Conservation (phyloP, 1,140 invertebrate genomes). For the Habropoda laboriosa region DNA sequence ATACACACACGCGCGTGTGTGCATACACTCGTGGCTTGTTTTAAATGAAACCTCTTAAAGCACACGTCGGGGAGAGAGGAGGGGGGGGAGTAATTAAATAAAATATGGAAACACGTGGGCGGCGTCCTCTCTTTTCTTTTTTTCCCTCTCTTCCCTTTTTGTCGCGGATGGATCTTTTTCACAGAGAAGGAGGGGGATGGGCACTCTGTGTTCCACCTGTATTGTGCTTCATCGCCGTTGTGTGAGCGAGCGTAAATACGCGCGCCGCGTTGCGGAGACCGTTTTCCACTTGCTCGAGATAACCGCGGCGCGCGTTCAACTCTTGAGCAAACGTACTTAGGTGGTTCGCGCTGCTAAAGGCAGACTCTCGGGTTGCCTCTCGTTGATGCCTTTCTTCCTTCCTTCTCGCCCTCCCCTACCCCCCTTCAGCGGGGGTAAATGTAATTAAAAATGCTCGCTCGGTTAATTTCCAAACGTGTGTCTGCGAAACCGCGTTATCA, state of each 20-base stretch:
- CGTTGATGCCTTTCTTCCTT: slow-evolving; percentile 18
- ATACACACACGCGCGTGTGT: not conserved
- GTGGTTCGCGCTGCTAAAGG: not conserved
- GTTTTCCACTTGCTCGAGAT: slow-evolving; percentile 42
- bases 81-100: slow-evolving; percentile 21
- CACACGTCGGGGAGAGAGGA: not conserved
- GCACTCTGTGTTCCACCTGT: not conserved
- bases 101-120: not conserved
- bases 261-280: slow-evolving; percentile 1
- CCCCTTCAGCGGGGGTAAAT: too few relatives aligned
- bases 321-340: slow-evolving; percentile 30
- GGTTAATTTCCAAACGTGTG: slow-evolving; percentile 51
- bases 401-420: too few relatives aligned
- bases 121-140: not conserved
- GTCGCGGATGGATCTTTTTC: not conserved
- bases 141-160: not conserved
- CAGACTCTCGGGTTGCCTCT: not conserved
- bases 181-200: too few relatives aligned
- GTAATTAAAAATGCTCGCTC: slow-evolving; percentile 60
- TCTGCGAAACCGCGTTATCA: slow-evolving; percentile 5
- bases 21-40: not conserved
- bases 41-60: slow-evolving; percentile 13
- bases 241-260: not conserved
- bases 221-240: slow-evolving; percentile 19
- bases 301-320: not conserved